Percentiles rank a stretch among this genome's conserved stretches.
Conservation (phyloP, 2,888 invertebrate genomes). For the Escarpia spicata region DNA sequence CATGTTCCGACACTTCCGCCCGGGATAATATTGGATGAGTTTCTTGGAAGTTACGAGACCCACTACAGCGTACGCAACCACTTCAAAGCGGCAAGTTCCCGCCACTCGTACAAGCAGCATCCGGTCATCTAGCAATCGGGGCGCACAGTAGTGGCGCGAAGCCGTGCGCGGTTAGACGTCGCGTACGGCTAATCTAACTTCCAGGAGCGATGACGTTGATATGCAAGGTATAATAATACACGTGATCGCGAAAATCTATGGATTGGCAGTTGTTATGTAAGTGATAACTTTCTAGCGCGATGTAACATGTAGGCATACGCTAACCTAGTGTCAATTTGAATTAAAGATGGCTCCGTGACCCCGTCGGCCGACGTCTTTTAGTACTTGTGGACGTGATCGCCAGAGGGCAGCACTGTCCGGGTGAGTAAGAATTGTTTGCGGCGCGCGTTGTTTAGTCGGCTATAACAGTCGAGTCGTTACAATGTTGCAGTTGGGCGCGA, state of each 20-base stretch:
- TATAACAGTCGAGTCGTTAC: not conserved
- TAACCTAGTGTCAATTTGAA: not conserved
- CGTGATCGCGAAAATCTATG: not conserved
- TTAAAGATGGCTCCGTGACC: not conserved
- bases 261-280: not conserved
- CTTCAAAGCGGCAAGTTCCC: not conserved
- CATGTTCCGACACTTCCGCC: not conserved
- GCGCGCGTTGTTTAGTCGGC: not conserved
- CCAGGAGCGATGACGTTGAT: not conserved
- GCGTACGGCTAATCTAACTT: not conserved
- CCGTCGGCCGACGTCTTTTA: not conserved
- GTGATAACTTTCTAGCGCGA: not conserved
- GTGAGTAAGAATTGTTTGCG: not conserved
- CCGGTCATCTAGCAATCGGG: not conserved
- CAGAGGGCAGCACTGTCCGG: not conserved
- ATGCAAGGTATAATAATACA: not conserved
- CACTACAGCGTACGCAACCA: not conserved
- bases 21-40: not conserved
- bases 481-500: constrained; percentile 13
- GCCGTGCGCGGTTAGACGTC: not conserved
- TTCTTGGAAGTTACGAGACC: not conserved
- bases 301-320: not conserved
- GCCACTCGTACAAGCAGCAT: not conserved
- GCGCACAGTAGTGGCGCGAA: not conserved
- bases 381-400: not conserved